These are phyloP conservation scores for Oligia strigilis DNA, from an alignment of 2,888 invertebrate genomes.

Conservation along the genomic window DNA sequence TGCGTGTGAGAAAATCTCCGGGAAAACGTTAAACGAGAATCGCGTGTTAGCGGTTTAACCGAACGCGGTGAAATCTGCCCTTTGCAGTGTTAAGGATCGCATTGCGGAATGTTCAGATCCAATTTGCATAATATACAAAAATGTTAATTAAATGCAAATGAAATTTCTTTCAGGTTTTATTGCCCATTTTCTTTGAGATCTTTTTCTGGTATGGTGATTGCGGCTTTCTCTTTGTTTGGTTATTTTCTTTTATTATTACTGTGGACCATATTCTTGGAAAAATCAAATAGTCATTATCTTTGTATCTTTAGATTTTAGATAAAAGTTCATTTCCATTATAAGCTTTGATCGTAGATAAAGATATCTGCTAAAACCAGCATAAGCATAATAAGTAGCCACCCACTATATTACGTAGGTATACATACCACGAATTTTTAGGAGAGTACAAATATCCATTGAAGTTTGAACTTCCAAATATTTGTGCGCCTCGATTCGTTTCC, in stretches of 20 bases:
- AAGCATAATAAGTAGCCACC: not conserved
- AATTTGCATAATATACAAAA: constrained; percentile 48
- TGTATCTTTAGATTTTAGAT: constrained; percentile 3
- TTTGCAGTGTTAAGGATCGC: constrained; percentile 54
- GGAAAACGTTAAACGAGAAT: constrained; percentile 56
- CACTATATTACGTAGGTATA: not conserved
- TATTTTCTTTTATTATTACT: constrained; percentile 15
- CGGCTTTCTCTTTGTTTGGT: constrained; percentile 29
- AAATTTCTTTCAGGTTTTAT: constrained; percentile 18
- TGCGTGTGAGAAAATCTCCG: constrained; percentile 60
- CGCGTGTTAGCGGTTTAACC: constrained; percentile 52
- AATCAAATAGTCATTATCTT: not conserved
- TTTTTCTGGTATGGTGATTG: constrained; percentile 17
- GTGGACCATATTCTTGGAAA: not conserved
- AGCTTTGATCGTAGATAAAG: constrained; percentile 1
- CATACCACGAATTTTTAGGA: constrained; percentile 17
- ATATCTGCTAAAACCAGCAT: constrained; percentile 1
- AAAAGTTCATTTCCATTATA: constrained; percentile 29
- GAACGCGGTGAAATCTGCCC: constrained; percentile 64
- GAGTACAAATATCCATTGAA: constrained; percentile 35
- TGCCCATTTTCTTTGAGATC: constrained; percentile 18
- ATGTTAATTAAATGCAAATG: constrained; percentile 39
- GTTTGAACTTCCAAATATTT: constrained; percentile 60
- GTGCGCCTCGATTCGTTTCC: constrained; percentile 50
- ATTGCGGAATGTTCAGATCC: constrained; percentile 46